A percentile compares a stretch with the other conserved stretches of the same genome.
Evolutionary conservation across 2,888 invertebrate genomes (phyloP).

Genomic region (Elysia crispata): DNA sequence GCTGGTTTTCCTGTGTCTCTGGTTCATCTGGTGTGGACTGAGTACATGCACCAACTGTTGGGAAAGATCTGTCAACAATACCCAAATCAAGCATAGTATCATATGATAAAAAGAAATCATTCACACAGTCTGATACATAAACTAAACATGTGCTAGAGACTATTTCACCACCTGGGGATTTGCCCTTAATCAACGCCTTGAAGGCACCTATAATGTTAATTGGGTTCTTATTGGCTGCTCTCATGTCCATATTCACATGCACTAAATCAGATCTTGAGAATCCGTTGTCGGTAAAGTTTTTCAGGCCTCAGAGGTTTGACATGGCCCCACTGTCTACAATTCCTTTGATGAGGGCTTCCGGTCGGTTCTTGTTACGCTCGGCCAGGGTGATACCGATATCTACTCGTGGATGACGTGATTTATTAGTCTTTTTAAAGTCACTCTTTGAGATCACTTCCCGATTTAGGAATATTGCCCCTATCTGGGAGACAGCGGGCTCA

Average conservation of each 20-base stretch:
- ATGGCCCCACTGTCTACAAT: not conserved
- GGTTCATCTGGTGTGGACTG: not conserved
- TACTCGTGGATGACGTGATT: not conserved
- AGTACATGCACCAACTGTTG: not conserved
- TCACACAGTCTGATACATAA: not conserved
- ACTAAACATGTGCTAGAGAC: not conserved
- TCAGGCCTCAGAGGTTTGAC: not conserved
- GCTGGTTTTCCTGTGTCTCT: not conserved
- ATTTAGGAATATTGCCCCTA: too few relatives aligned
- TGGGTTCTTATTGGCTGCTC: not conserved
- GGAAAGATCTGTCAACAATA: not conserved
- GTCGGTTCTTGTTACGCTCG: not conserved
- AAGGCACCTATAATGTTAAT: not conserved
- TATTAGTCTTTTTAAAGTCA: not conserved
- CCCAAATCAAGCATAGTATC: not conserved
- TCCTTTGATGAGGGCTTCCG: not conserved
- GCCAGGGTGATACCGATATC: not conserved
- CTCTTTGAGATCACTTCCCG: too few relatives aligned
- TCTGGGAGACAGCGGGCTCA: too few relatives aligned
- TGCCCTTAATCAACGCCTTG: not conserved
- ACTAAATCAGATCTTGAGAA: not conserved
- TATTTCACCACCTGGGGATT: not conserved
- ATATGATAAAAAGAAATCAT: not conserved
- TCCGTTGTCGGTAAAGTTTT: not conserved
- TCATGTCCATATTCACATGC: not conserved